phyloP scores from a whole-genome alignment of 2,888 invertebrate species.

The Nomada goodeniana region DNA sequence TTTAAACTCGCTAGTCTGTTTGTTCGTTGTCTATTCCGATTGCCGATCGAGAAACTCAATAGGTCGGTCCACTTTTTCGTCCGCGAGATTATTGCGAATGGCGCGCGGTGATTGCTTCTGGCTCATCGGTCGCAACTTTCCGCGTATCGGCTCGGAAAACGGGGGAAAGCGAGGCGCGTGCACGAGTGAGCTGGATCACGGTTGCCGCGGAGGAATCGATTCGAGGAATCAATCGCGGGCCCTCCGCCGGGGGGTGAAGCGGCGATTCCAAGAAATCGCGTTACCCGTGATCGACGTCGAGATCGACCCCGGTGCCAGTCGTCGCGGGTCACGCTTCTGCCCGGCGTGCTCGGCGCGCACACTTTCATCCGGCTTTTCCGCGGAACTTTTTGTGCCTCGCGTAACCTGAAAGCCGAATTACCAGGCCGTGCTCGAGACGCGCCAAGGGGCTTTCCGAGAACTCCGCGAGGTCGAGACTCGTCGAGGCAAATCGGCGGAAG shows the following conservation, averaged over 20 bases:
- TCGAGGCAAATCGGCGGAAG: slow-evolving; percentile 19
- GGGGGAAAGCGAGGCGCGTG: not conserved
- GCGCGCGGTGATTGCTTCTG: slow-evolving; percentile 6
- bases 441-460: not conserved
- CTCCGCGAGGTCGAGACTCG: not conserved
- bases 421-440: not conserved
- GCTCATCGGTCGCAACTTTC: not conserved
- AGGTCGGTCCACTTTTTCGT: slow-evolving; percentile 10
- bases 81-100: slow-evolving; percentile 23
- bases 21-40: not conserved
- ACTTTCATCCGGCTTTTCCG: not conserved
- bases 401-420: slow-evolving; percentile 35
- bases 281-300: slow-evolving; percentile 2
- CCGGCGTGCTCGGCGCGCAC: not conserved
- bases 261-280: slow-evolving; percentile 9
- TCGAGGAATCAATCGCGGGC: not conserved
- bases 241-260: too few species aligned
- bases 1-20: slow-evolving; percentile 44
- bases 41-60: slow-evolving; percentile 23
- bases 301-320: not conserved
- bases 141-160: not conserved
- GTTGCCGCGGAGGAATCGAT: too few species aligned
- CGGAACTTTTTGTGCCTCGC: slow-evolving; percentile 23
- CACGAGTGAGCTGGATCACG: not conserved
- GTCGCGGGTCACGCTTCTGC: slow-evolving; percentile 27